Conservation (phyloP, 2,113 vertebrate species). For the Galeopterus variegatus region DNA sequence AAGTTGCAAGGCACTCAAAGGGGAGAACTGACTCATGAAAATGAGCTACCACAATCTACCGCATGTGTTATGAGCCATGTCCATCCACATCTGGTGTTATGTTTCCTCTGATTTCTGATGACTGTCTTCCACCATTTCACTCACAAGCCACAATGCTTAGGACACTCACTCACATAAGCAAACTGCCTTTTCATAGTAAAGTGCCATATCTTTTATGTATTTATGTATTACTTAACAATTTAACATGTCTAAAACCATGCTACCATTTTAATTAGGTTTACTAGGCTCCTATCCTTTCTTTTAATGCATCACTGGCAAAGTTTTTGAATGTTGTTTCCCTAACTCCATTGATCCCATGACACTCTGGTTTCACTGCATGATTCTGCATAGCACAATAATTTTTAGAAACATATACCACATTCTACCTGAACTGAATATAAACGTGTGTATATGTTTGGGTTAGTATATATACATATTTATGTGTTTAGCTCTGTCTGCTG, state of each 20-base stretch:
- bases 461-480: not conserved
- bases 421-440: not conserved
- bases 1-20: not conserved
- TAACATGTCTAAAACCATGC: not conserved
- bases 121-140: not conserved
- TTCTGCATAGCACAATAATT: not conserved
- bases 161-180: not conserved
- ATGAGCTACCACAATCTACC: not conserved
- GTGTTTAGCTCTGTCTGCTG: not conserved
- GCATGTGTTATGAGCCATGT: not conserved
- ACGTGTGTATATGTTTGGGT: not conserved
- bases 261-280: not conserved
- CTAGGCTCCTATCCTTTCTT: not conserved
- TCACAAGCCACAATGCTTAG: not conserved
- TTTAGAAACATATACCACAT: not conserved
- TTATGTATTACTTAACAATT: not conserved
- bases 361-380: not conserved
- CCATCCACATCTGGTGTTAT: not conserved
- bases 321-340: not conserved
- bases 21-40: not conserved
- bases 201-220: not conserved
- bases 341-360: not conserved
- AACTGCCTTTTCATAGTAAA: not conserved
- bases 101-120: constrained; percentile 2
- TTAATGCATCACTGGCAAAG: not conserved